Evolutionary conservation across 2,797 vertebrate genomes (phyloP).

Genomic region (Hozukius guyotensis): DNA sequence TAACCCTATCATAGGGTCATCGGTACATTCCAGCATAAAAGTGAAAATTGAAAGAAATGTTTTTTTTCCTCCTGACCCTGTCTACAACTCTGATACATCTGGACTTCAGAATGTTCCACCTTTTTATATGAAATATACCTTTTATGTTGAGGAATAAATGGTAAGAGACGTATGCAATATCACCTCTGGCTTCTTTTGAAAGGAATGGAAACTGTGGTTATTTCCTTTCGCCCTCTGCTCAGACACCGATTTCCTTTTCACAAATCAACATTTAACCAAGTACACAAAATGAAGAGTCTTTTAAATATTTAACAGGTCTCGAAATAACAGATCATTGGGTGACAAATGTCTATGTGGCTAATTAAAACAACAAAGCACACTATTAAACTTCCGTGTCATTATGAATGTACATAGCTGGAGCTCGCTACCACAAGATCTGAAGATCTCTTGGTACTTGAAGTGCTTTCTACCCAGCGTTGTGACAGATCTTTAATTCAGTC

Average conservation of each 20-base stretch:
- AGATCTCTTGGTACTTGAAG: not conserved
- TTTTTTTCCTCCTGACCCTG: not conserved
- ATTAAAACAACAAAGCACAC: constrained; percentile 7
- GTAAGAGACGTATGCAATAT: constrained; percentile 3
- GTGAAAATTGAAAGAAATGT: constrained; percentile 8
- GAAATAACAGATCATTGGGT: not conserved
- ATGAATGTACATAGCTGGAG: not conserved
- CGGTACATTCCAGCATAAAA: constrained; percentile 4
- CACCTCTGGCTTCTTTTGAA: constrained; percentile 9
- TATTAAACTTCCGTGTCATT: not conserved
- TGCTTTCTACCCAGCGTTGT: constrained; percentile 17
- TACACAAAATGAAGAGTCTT: not conserved
- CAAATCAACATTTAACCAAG: constrained; percentile 4
- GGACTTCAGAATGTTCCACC: not conserved
- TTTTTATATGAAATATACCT: constrained; percentile 19
- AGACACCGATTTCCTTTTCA: constrained; percentile 22
- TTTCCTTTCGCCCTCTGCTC: constrained; percentile 4
- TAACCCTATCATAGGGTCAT: constrained; percentile 2
- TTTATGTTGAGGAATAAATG: constrained; percentile 27
- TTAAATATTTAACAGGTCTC: not conserved
- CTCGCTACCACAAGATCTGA: constrained; percentile 7
- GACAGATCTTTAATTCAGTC: constrained; percentile 44
- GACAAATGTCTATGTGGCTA: not conserved
- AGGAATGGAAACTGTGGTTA: not conserved
- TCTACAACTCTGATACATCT: not conserved